These are phyloP conservation scores for Rhineura floridana DNA, from an alignment of 2,113 vertebrate species.

Conservation along the genomic window DNA sequence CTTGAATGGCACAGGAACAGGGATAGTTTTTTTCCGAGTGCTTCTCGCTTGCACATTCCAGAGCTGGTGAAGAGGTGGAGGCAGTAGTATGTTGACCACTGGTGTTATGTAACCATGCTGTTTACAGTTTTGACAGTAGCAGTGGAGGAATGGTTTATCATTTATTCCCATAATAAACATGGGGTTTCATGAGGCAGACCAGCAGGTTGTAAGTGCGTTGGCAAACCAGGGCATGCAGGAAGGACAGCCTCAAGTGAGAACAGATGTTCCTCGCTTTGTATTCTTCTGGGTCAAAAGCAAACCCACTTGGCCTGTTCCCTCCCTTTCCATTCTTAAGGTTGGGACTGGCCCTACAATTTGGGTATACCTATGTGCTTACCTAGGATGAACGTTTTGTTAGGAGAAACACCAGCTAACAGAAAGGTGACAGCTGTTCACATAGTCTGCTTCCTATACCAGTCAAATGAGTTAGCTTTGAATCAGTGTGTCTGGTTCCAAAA, in stretches of 20 bases:
- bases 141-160: not conserved
- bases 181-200: not conserved
- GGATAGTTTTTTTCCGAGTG: not conserved
- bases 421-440: not conserved
- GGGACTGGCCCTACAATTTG: not conserved
- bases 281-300: not conserved
- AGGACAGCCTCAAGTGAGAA: not conserved
- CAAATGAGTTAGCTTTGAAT: not conserved
- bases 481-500: not conserved
- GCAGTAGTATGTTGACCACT: not conserved
- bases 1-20: not conserved
- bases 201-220: accelerated
- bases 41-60: not conserved
- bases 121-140: not conserved
- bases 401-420: not conserved
- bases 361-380: not conserved
- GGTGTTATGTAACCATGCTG: not conserved
- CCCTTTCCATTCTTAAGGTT: not conserved
- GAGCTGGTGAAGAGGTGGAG: not conserved
- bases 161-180: accelerated
- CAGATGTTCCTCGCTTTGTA: not conserved
- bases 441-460: not conserved
- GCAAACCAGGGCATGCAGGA: not conserved
- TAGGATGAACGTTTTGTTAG: not conserved
- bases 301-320: not conserved